Base-by-base conservation (phyloP, 1,140 invertebrate genomes). In the Caenorhabditis inopinata region DNA sequence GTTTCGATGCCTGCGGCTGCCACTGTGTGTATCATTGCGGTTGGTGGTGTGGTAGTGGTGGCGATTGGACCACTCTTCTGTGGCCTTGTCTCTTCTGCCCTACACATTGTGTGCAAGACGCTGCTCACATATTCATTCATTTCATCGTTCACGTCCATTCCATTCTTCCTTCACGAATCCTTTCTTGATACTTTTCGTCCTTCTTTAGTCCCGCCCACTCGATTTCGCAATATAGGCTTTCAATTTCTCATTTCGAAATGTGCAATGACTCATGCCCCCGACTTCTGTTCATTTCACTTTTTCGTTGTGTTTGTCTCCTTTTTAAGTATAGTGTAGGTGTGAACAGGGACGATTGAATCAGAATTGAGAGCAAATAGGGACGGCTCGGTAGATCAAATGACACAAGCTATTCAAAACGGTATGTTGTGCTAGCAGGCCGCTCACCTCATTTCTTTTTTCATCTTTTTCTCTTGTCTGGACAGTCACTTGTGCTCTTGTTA, bases 21-120 rank as follows among this genome's bases (percentile, higher is more conserved):
- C 58, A 68, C 58, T 68, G 58, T 68, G 58, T 68, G 58, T 38
- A 68, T 68, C 58, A 68, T 68, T 68, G 58, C 58, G 58, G 58
- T 68, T 68, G 38, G 38, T 42, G 58, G 32, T 18, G 58, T 68
- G 5, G 58, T 68, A 32, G 27, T 62, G 53, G 21, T 62, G 58
- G 38, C 58, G 58, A 51, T n/a, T 51, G 58, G 32, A 68, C 58
- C 58, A 32, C 58, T 58, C 29, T 58, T 58, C 51, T 58, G 51
- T 68, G 58, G 11, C 58, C 58, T 68, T 68, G 58, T 38, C 58
- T 68, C 32, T 68, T 38, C n/a, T 68, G 23, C 32, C 29, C 58
- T 29, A 12, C 58, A 68, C 29, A 42, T 38, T 68, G 29, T 38
- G 58, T 38, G n/a, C 32, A 51, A 51, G 3, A 32, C 27, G 16